Conservation (phyloP, 1,140 invertebrate species). For the Idris sp. region DNA sequence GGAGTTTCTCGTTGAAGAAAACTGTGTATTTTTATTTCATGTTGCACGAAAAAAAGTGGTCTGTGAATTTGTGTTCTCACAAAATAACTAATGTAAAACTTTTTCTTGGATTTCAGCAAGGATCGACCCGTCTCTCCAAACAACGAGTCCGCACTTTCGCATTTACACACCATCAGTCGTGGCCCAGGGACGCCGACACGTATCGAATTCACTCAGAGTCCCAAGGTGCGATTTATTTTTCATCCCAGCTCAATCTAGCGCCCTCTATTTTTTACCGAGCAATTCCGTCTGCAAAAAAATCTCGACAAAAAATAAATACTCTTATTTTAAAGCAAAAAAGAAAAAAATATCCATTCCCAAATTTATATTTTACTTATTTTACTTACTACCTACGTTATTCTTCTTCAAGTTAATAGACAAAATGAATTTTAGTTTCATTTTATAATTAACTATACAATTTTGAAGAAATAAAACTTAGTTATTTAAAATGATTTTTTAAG, state of each 20-base stretch:
- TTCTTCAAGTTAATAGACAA: too few species aligned
- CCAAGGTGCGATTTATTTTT: constrained; percentile 70
- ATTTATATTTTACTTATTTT: too few species aligned
- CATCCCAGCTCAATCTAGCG: constrained; percentile 22
- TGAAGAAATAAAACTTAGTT: too few species aligned
- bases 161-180: constrained; percentile 68
- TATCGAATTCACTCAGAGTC: constrained; percentile 72
- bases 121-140: constrained; percentile 79
- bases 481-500: too few species aligned
- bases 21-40: constrained; percentile 2
- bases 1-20: background rate
- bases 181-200: constrained; percentile 73
- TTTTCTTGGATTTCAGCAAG: constrained; percentile 75
- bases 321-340: too few species aligned
- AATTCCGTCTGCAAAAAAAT: constrained; percentile 5
- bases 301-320: too few species aligned
- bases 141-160: constrained; percentile 73
- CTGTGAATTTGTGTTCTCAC: too few species aligned
- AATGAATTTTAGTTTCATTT: too few species aligned
- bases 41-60: constrained; percentile 20
- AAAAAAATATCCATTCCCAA: too few species aligned
- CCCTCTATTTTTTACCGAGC: constrained; percentile 36
- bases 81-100: constrained; percentile 26
- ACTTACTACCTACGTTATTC: too few species aligned
- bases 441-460: too few species aligned